Conservation (phyloP, 2,888 invertebrate species). For the Agelastica alni region DNA sequence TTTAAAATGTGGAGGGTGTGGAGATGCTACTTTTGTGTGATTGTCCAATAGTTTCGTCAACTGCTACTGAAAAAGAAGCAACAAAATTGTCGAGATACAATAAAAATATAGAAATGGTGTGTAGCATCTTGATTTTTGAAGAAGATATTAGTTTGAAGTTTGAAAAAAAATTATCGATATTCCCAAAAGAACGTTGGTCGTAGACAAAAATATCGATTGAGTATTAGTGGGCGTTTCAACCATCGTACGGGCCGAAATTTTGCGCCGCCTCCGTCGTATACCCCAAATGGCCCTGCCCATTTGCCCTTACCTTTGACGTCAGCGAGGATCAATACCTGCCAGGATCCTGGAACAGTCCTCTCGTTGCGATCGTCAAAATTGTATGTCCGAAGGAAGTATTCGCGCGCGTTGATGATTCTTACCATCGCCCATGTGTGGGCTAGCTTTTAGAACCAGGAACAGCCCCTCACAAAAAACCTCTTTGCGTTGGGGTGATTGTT, state of each 20-base stretch:
- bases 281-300: slow-evolving; percentile 22
- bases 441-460: slow-evolving; percentile 94
- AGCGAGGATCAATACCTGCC: slow-evolving; percentile 53
- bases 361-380: slow-evolving; percentile 49
- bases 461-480: slow-evolving; percentile 97
- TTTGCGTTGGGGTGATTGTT: slow-evolving; percentile 95
- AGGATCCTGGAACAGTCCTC: slow-evolving; percentile 49
- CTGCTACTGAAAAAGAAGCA: no score
- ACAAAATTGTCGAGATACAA: no score
- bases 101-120: no score
- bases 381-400: slow-evolving; percentile 41
- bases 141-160: no score
- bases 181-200: no score
- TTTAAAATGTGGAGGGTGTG: no score
- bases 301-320: slow-evolving; percentile 51
- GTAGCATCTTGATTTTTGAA: no score
- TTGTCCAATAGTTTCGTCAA: no score
- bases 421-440: slow-evolving; percentile 87
- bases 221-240: no score
- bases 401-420: slow-evolving; percentile 49
- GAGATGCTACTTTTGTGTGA: no score
- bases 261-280: slow-evolving; percentile 37
- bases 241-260: slow-evolving; percentile 35
- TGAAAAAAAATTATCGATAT: no score
- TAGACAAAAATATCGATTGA: no score